Evolutionary conservation across 2,888 invertebrate species (phyloP).

Genomic region (Netelia inedita): DNA sequence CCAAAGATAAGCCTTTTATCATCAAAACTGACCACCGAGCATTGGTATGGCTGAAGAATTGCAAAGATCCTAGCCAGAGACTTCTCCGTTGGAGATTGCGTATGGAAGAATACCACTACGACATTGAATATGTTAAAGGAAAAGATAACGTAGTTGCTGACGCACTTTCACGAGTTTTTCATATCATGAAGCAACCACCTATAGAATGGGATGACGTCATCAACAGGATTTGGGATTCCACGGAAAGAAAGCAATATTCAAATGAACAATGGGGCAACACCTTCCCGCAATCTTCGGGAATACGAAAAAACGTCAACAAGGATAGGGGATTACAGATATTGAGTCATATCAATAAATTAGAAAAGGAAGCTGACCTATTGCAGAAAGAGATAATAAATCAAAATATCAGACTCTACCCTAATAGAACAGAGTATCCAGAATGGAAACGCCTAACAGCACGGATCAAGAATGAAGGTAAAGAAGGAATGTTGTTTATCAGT

Average conservation of each 20-base stretch:
- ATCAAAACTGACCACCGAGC: slow-evolving; percentile 64
- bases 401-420: slow-evolving; percentile 19
- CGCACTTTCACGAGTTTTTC: too few species aligned
- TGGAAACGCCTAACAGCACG: slow-evolving; percentile 36
- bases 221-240: slow-evolving; percentile 25
- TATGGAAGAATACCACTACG: slow-evolving; percentile 76
- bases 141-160: too few species aligned
- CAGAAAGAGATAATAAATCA: slow-evolving; percentile 7
- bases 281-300: slow-evolving; percentile 11
- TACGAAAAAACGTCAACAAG: slow-evolving; percentile 5
- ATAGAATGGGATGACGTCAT: too few species aligned
- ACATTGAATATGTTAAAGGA: slow-evolving; percentile 76
- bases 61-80: slow-evolving; percentile 29
- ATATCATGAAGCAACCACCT: too few species aligned
- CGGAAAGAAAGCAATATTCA: slow-evolving; percentile 9
- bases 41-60: slow-evolving; percentile 66
- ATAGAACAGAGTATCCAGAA: slow-evolving; percentile 27
- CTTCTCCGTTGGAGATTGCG: slow-evolving; percentile 69
- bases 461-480: slow-evolving; percentile 9
- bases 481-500: slow-evolving; percentile 13
- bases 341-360: slow-evolving; percentile 12
- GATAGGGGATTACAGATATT: not conserved
- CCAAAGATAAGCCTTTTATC: slow-evolving; percentile 59
- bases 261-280: slow-evolving; percentile 29
- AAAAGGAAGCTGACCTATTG: slow-evolving; percentile 7